Percentiles rank a stretch among this genome's conserved stretches.
Evolutionary conservation across 2,888 invertebrate genomes (phyloP).

Genomic region (Geotrupes spiniger): DNA sequence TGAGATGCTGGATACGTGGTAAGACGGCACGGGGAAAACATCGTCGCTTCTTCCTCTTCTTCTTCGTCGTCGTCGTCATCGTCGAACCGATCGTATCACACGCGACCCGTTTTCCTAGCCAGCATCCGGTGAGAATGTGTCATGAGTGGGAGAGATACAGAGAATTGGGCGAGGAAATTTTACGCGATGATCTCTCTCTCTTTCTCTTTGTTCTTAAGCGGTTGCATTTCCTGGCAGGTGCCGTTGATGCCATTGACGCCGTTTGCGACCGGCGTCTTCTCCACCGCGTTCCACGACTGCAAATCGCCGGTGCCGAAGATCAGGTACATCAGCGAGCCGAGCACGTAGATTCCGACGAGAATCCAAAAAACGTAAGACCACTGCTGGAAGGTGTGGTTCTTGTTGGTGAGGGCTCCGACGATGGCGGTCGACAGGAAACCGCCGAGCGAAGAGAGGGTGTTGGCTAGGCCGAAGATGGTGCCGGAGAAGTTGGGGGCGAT

Average conservation of each 20-base stretch:
- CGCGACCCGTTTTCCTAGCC: background rate
- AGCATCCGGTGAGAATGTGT: slow-evolving; percentile 4
- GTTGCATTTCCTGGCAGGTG: slow-evolving; percentile 43
- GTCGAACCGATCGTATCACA: background rate
- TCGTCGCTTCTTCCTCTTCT: background rate
- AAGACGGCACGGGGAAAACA: background rate
- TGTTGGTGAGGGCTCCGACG: slow-evolving; percentile 73
- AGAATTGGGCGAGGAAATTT: background rate
- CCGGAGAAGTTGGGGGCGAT: slow-evolving; percentile 88
- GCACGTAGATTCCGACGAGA: slow-evolving; percentile 66
- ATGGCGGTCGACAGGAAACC: slow-evolving; percentile 80
- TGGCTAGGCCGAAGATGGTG: slow-evolving; percentile 87
- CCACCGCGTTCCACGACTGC: slow-evolving; percentile 55
- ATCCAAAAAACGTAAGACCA: slow-evolving; percentile 85
- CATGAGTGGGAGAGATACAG: background rate
- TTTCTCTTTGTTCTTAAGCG: slow-evolving; percentile 34
- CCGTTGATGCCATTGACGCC: slow-evolving; percentile 26
- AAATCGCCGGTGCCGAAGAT: slow-evolving; percentile 66
- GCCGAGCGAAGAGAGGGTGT: slow-evolving; percentile 78
- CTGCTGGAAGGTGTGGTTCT: slow-evolving; percentile 69
- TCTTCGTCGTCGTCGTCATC: too few species aligned
- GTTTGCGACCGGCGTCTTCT: slow-evolving; percentile 25
- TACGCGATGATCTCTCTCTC: slow-evolving; percentile 16
- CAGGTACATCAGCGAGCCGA: slow-evolving; percentile 64
- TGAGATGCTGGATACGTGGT: background rate